Base-by-base conservation (phyloP, 2,888 invertebrate genomes). In the Ligdia adustata region DNA sequence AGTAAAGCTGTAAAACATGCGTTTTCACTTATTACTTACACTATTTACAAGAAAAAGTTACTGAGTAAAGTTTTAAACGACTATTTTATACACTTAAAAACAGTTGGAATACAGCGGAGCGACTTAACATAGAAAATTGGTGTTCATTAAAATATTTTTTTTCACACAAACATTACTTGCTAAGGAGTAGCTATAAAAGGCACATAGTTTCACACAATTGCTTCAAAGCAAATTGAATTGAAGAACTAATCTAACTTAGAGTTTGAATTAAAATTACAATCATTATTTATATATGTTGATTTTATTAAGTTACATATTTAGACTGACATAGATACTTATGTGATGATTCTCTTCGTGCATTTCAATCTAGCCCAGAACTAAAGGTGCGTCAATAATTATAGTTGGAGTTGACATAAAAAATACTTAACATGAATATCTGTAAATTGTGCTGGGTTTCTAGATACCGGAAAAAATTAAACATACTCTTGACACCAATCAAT, bases 111-210 rank as follows among this genome's bases (percentile, higher is more conserved):
- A 62, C 41, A 62, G 57, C 45, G 29, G 50, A 52, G 35, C 13
- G 28, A 45, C 26, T 27, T 40, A 9, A 52, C 28, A 44, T n/a
- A 28, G 9, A 40, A 12, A 27, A 29, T 20, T 24, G 7, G 7
- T 28, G 9, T 33, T 37, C 15, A n/a, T n/a, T n/a, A 29, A 34
- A 9, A 39, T 28, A 40, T 15, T 33, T 24, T 40, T 37, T 9
- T 43, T 22, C 16, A 28, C 28, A 42, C 7, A 22, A n/a, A 41
- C 15, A 64, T 64, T 72, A 73, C 66, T 66, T 53, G 44, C 68
- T 70, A 75, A 75, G n/a, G n/a, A n/a, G 44, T 52, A 55, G 63
- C 67, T 72, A 75, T 66, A 63, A 75, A 81, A 81, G 81, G 81
- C 81, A 81, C 81, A 52, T 65, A 68, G 66, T 45, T 62, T 45